phyloP scores from a whole-genome alignment of 2,797 vertebrate genomes.

The Uromys caudimaculatus region DNA sequence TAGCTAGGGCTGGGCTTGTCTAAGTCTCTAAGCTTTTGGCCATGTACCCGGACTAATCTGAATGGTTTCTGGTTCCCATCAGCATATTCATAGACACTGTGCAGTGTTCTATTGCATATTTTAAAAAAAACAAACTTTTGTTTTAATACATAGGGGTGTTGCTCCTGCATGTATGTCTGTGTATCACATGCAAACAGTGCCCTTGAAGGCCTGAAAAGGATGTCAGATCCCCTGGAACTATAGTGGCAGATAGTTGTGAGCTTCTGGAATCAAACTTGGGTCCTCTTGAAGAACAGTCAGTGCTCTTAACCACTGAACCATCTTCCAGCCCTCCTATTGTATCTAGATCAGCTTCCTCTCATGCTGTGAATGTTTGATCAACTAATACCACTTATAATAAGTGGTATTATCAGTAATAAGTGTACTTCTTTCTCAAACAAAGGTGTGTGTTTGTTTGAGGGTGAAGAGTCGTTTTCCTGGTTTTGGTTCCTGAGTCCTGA shows the following conservation, averaged over 20 bases:
- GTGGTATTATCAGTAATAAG: conserved; percentile 14
- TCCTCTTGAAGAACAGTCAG: not conserved
- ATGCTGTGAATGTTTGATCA: not conserved
- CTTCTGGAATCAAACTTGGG: not conserved
- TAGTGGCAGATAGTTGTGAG: not conserved
- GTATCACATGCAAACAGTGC: too few species aligned
- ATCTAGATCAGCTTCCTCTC: not conserved
- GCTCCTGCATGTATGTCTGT: not conserved
- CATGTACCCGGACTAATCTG: not conserved
- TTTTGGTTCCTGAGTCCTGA: not conserved
- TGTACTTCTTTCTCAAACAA: not conserved
- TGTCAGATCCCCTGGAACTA: not conserved
- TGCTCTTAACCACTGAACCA: not conserved
- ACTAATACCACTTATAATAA: not conserved
- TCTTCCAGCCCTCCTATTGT: not conserved
- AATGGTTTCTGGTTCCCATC: not conserved
- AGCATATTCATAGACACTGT: not conserved
- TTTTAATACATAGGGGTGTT: not conserved
- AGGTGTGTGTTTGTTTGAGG: not conserved
- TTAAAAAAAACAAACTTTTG: not conserved
- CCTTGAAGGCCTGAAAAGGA: not conserved
- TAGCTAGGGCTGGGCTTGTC: not conserved
- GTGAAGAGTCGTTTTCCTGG: not conserved
- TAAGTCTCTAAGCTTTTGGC: not conserved
- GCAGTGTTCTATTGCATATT: not conserved